Conservation (phyloP, 2,888 invertebrate species). For the Dicycla oo region DNA sequence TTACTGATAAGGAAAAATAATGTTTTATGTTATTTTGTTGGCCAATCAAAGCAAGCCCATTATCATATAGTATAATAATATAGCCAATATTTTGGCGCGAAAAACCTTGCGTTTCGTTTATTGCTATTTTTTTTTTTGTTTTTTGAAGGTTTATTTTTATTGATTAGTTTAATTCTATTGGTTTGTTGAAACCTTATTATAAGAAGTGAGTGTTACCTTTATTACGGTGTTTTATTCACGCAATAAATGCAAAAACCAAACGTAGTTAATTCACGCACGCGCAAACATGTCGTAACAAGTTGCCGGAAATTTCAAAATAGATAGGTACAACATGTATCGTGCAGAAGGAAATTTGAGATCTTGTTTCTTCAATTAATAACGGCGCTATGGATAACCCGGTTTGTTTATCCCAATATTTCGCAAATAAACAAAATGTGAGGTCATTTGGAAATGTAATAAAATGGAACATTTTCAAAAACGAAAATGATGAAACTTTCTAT, state of each 20-base stretch:
- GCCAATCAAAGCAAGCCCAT: neutral
- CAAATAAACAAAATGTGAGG: constrained; percentile 84
- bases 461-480: constrained; percentile 71
- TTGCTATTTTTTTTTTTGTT: no score
- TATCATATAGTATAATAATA: no score
- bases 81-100: constrained; percentile 5
- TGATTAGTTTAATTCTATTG: neutral
- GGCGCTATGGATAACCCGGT: constrained; percentile 70
- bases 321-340: no score
- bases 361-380: neutral
- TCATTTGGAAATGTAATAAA: constrained; percentile 79
- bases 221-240: neutral
- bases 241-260: constrained; percentile 41
- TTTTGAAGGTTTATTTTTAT: neutral
- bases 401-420: constrained; percentile 81
- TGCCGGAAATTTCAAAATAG: constrained; percentile 74
- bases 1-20: constrained; percentile 10
- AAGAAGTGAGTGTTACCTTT: neutral
- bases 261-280: constrained; percentile 19
- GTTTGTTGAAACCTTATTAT: neutral
- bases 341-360: neutral
- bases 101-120: constrained; percentile 23
- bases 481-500: constrained; percentile 64
- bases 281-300: constrained; percentile 76
- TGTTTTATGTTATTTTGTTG: neutral